These are phyloP conservation scores for Romanogobio albipinnatus DNA, from an alignment of 2,113 vertebrate species.

Conservation along the genomic window DNA sequence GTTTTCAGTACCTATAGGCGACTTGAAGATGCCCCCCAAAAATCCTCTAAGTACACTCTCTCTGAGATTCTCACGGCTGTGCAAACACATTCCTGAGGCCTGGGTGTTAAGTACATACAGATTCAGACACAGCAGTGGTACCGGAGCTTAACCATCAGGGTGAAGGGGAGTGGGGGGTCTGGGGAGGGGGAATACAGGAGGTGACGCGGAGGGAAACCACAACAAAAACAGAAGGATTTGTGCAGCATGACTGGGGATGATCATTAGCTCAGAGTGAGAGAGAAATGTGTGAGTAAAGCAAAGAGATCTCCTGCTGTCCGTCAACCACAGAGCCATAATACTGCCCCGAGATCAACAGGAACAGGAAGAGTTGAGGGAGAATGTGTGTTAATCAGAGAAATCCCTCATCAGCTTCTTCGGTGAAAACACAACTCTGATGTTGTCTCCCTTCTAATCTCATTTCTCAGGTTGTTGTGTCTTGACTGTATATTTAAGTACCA, in stretches of 20 bases:
- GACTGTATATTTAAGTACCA: background rate
- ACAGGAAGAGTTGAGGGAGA: conserved; percentile 29
- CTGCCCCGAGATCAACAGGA: conserved; percentile 40
- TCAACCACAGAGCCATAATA: conserved; percentile 30
- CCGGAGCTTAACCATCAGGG: conserved; percentile 4
- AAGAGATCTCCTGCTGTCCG: conserved; percentile 37
- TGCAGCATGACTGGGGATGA: conserved; percentile 35
- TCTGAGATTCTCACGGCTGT: conserved; percentile 36
- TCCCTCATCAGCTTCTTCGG: background rate
- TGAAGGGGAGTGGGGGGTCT: conserved; percentile 1
- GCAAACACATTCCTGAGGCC: conserved; percentile 46
- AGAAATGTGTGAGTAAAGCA: conserved; percentile 27
- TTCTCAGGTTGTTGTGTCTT: conserved; percentile 28
- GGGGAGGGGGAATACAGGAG: conserved; percentile 6
- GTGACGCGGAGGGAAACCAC: conserved; percentile 45
- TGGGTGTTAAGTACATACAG: conserved; percentile 52
- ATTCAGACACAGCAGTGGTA: conserved; percentile 27
- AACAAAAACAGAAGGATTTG: conserved; percentile 49
- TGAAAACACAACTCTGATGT: background rate
- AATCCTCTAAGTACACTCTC: conserved; percentile 35
- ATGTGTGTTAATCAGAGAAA: background rate
- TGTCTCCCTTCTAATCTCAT: background rate
- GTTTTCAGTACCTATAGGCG: conserved; percentile 42
- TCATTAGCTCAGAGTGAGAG: conserved; percentile 37
- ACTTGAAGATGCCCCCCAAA: conserved; percentile 41